Base-by-base conservation (phyloP, 1,140 invertebrate species). In the Hycleus phaleratus region DNA sequence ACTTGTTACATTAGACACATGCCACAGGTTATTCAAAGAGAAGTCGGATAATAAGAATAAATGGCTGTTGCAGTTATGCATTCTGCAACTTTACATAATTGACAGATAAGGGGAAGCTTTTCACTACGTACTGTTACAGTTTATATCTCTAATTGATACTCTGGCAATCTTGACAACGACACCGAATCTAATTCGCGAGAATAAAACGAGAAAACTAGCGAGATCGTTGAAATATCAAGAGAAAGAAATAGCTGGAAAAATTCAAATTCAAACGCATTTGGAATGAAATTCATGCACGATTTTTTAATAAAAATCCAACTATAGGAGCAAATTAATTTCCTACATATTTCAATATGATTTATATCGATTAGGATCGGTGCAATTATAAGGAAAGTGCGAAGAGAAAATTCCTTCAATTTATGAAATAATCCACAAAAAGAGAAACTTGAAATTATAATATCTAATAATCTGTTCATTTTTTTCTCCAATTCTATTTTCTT, bases 331-430 rank as follows among this genome's bases (percentile, higher is more conserved):
- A 53, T 53, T 53, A 53, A 45, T 53, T 53, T 12, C 51, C 38
- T 49, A 46, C 38, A 47, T 54, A 54, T 53, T 54, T 54, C 9
- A n/a, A 42, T 42, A 48, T 49, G 24, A 45, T 55, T 54, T 47
- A 54, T 10, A 32, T 38, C 49, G 43, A 59, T 59, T 54, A 59
- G 3, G 32, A 32, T 32, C 32, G 32, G 32, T 2, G 57, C 57
- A 55, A 58, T 58, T 32, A 49, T 50, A 58, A 58, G 43, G 61
- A 59, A 59, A 62, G 60, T 62, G 60, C 58, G 51, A 62, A 62
- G 60, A 50, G 56, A 62, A 62, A 62, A 62, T 50, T 46, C 25
- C 8, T 42, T 38, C 40, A 11, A 40, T 54, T 54, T 58, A 47
- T 58, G 51, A 61, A 42, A 54, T 53, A 61, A 61, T 62, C 44